Evolutionary conservation across 2,888 invertebrate genomes (phyloP).

Genomic region (Cataglyphis rosenhaueri): DNA sequence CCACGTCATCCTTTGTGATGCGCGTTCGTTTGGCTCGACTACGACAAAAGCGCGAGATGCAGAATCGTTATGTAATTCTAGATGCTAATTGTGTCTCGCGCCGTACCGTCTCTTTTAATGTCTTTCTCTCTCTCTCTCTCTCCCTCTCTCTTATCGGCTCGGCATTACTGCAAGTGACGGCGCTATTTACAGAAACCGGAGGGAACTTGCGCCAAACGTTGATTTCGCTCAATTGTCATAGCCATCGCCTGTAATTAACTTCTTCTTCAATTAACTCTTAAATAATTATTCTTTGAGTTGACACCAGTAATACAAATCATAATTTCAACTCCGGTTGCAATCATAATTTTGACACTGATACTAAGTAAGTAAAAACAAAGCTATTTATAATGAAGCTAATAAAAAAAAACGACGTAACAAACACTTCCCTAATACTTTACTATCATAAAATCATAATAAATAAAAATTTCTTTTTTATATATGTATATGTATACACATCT

Average conservation of each 20-base stretch:
- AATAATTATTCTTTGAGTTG: slow-evolving; percentile 7
- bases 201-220: slow-evolving; percentile 18
- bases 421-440: neutral
- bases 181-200: slow-evolving; percentile 35
- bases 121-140: neutral
- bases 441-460: neutral
- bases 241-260: slow-evolving; percentile 35
- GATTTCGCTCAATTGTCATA: slow-evolving; percentile 29
- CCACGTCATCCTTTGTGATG: slow-evolving; percentile 38
- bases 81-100: slow-evolving; percentile 48
- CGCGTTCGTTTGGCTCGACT: slow-evolving; percentile 47
- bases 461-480: neutral
- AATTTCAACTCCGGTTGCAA: neutral
- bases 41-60: slow-evolving; percentile 46
- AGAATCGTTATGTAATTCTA: slow-evolving; percentile 50
- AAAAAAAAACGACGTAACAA: neutral
- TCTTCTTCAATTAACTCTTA: slow-evolving; percentile 42
- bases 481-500: neutral
- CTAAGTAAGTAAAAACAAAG: neutral
- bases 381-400: neutral
- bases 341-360: slow-evolving; percentile 5
- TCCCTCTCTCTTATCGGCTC: slow-evolving; percentile 21
- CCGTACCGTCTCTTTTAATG: slow-evolving; percentile 44
- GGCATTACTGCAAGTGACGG: slow-evolving; percentile 48
- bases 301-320: neutral